These are phyloP conservation scores for Chrysolina oricalcia DNA, from an alignment of 2,888 invertebrate genomes.

Conservation along the genomic window DNA sequence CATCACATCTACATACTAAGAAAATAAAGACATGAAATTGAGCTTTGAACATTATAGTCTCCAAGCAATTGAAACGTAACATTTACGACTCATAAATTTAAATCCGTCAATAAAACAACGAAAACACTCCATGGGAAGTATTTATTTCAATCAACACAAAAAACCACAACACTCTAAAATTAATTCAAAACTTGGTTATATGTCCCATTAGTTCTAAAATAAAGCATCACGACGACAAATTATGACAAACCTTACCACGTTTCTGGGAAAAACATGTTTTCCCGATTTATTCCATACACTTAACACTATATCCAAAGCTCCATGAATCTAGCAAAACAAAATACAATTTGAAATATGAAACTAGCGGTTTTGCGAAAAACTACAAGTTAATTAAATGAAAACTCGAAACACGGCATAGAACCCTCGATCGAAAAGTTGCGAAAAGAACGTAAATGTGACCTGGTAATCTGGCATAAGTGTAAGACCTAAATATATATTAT, in stretches of 20 bases:
- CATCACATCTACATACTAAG: too few relatives aligned
- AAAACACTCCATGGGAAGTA: background rate
- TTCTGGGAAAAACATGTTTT: conserved; percentile 21
- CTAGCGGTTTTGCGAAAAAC: background rate
- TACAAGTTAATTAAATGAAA: background rate
- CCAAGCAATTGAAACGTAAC: too few relatives aligned
- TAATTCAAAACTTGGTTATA: background rate
- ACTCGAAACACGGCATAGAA: conserved; percentile 5
- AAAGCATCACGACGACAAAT: background rate
- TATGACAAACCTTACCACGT: conserved; percentile 17
- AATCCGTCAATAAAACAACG: background rate
- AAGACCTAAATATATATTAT: conserved; percentile 24
- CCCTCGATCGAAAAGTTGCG: conserved; percentile 15
- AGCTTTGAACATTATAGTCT: too few relatives aligned
- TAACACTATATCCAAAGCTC: background rate
- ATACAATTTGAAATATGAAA: background rate
- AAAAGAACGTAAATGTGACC: conserved; percentile 23
- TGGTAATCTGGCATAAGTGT: conserved; percentile 23
- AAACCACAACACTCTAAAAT: conserved; percentile 2
- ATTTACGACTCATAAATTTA: too few relatives aligned
- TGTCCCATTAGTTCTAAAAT: background rate
- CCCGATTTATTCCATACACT: conserved; percentile 2
- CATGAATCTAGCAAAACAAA: background rate
- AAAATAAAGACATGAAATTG: too few relatives aligned
- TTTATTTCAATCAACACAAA: background rate